phyloP scores from a whole-genome alignment of 2,113 vertebrate genomes.

The Bufo bufo region DNA sequence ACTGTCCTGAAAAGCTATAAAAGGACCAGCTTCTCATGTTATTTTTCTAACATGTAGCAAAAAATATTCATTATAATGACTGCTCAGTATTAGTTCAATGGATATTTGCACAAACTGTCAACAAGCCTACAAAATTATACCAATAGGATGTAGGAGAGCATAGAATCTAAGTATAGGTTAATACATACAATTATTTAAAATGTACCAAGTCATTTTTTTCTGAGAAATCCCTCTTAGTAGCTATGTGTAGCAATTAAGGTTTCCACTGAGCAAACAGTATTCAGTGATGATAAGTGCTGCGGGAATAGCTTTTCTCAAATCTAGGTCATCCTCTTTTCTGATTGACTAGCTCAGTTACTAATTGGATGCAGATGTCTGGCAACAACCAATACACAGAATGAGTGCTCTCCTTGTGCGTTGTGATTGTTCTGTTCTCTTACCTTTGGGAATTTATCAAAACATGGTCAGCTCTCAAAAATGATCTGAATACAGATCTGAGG shows the following conservation, averaged over 20 bases:
- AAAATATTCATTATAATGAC: background rate
- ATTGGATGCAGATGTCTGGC: slow-evolving; percentile 54
- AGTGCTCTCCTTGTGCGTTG: slow-evolving; percentile 26
- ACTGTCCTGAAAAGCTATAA: no score
- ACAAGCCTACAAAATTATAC: background rate
- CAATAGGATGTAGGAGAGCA: background rate
- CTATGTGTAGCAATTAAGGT: slow-evolving; percentile 28
- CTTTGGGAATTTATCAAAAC: background rate
- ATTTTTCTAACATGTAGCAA: background rate
- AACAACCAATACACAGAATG: slow-evolving; percentile 28
- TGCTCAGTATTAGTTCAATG: background rate
- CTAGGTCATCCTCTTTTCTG: slow-evolving; percentile 51
- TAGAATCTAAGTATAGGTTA: slow-evolving; percentile 8
- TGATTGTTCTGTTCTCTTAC: slow-evolving; percentile 14
- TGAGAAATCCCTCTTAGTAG: slow-evolving; percentile 23
- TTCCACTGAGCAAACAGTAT: slow-evolving; percentile 20
- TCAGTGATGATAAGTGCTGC: slow-evolving; percentile 7
- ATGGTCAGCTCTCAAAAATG: slow-evolving; percentile 1
- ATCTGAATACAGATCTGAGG: background rate
- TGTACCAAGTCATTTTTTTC: slow-evolving; percentile 22
- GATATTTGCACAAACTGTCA: background rate
- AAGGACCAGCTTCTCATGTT: no score
- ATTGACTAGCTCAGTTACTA: slow-evolving; percentile 53
- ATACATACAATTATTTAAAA: slow-evolving; percentile 22
- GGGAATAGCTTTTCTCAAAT: slow-evolving; percentile 33